Evolutionary conservation across 2,888 invertebrate genomes (phyloP).

Genomic region (Adelphocoris suturalis): DNA sequence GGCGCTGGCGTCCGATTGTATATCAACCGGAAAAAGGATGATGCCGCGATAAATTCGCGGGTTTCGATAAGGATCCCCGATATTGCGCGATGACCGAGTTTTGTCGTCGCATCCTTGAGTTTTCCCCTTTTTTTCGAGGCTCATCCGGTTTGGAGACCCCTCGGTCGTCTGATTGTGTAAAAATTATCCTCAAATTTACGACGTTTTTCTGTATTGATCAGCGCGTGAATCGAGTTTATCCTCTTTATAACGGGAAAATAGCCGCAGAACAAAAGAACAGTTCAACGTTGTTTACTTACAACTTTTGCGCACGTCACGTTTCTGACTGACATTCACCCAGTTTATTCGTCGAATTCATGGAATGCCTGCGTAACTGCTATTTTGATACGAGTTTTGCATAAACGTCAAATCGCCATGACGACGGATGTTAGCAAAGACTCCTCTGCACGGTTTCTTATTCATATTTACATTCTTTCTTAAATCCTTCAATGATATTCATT

Average conservation of each 20-base stretch:
- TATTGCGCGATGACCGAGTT: constrained; percentile 48
- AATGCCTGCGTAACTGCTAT: no score
- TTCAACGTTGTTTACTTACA: not conserved
- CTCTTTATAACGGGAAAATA: not conserved
- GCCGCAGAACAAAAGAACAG: not conserved
- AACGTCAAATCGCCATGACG: no score
- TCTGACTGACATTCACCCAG: not conserved
- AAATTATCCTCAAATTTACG: constrained; percentile 1
- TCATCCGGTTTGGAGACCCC: not conserved
- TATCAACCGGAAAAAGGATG: constrained; percentile 27
- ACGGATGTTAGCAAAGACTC: no score
- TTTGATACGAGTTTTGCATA: no score
- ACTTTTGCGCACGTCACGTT: not conserved
- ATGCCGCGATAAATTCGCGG: constrained; percentile 12
- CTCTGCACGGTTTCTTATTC: no score
- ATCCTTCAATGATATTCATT: no score
- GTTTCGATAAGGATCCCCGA: constrained; percentile 37
- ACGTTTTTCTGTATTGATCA: not conserved
- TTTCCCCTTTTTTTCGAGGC: not conserved
- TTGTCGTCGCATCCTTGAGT: constrained; percentile 3
- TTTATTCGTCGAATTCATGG: not conserved
- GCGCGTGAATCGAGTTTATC: not conserved
- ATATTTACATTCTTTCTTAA: no score
- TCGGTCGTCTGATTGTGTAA: not conserved
- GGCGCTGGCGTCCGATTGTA: not conserved